Evolutionary conservation across 2,113 vertebrate species (phyloP).

Genomic region (Hyperopisus bebe): DNA sequence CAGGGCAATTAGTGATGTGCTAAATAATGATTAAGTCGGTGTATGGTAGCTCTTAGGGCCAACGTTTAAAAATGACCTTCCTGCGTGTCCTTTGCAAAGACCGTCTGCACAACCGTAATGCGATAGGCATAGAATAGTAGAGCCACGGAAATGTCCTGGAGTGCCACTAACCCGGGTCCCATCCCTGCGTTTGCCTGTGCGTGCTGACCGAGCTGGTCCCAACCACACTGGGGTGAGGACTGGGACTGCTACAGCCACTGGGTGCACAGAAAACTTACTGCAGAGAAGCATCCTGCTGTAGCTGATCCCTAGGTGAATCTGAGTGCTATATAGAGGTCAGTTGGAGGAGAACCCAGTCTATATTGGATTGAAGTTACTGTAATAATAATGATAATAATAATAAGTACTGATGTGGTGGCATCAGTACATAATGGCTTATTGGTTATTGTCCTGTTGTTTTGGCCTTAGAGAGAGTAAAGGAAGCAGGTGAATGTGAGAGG

Average conservation of each 20-base stretch:
- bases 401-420: not conserved
- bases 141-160: not conserved
- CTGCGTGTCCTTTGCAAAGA: not conserved
- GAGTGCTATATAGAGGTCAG: not conserved
- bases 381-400: not conserved
- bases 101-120: not conserved
- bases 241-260: not conserved
- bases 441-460: not conserved
- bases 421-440: not conserved
- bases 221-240: not conserved
- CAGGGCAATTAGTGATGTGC: not conserved
- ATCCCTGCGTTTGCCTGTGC: not conserved
- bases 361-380: not conserved
- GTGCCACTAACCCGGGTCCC: not conserved
- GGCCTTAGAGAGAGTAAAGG: not conserved
- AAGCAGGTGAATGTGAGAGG: not conserved
- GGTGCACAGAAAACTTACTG: not conserved
- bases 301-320: not conserved
- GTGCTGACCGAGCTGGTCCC: not conserved
- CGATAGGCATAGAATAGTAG: not conserved
- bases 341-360: not conserved
- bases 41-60: not conserved
- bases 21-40: not conserved
- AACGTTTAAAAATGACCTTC: not conserved
- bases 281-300: not conserved